A percentile compares a stretch with the other conserved stretches of the same genome.
Conservation (phyloP, 2,113 vertebrate genomes). For the Arenaria interpres region DNA sequence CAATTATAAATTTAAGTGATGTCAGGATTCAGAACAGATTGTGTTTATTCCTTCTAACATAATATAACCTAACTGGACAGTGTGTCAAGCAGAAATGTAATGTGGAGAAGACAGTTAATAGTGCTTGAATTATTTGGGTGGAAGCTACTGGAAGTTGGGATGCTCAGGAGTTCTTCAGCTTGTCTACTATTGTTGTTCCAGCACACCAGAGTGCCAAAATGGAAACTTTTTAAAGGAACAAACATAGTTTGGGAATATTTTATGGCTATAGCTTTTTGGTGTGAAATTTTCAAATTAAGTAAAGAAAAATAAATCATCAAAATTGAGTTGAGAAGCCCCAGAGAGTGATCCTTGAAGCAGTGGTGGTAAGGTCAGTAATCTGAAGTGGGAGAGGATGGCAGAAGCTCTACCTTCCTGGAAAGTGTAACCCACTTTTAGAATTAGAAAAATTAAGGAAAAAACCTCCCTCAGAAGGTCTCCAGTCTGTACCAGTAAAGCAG, state of each 20-base stretch:
- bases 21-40: background rate
- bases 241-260: background rate
- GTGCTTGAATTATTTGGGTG: background rate
- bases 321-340: background rate
- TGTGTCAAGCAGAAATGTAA: background rate
- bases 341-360: background rate
- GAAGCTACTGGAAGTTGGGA: background rate
- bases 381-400: background rate
- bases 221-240: background rate
- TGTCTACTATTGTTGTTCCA: background rate
- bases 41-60: background rate
- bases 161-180: background rate
- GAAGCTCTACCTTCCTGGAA: background rate
- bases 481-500: background rate
- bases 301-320: background rate
- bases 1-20: background rate
- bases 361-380: background rate
- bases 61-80: background rate
- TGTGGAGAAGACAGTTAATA: background rate
- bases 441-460: background rate
- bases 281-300: background rate
- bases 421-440: background rate
- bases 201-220: background rate
- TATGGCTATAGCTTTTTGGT: background rate
- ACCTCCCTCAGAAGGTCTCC: background rate